These are phyloP conservation scores for Turritopsis dohrnii DNA, from an alignment of 30 jellyfish, hydroid and myxozoan genomes.

Conservation along the genomic window DNA sequence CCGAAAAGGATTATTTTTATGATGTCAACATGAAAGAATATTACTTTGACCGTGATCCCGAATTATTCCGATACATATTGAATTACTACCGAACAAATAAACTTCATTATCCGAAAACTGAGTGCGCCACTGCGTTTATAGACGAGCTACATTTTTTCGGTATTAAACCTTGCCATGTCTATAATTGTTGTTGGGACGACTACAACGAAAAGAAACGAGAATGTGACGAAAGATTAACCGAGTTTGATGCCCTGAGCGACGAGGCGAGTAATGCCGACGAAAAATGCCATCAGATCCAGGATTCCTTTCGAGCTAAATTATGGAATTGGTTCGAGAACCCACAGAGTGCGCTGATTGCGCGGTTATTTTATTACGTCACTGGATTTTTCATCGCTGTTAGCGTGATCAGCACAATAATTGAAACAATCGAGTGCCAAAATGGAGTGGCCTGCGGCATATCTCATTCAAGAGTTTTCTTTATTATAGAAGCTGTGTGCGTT, in stretches of 20 bases:
- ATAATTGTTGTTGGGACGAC: conserved; percentile 77
- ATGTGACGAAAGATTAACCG: conserved; percentile 56
- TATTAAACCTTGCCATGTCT: conserved; percentile 50
- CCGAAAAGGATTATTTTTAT: conserved; percentile 72
- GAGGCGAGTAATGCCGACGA: not conserved
- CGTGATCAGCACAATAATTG: conserved; percentile 69
- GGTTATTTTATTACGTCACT: conserved; percentile 67
- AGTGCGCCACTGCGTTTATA: conserved; percentile 76
- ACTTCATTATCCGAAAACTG: conserved; percentile 77
- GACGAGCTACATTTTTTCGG: conserved; percentile 85
- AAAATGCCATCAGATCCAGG: conserved; percentile 24
- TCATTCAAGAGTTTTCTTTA: conserved; percentile 52
- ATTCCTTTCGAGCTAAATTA: conserved; percentile 58
- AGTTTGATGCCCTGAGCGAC: conserved; percentile 40
- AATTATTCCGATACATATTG: conserved; percentile 64
- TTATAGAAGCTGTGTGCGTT: conserved; percentile 75
- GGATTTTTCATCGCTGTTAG: conserved; percentile 91
- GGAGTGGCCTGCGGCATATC: conserved; percentile 72
- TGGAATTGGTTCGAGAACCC: conserved; percentile 89
- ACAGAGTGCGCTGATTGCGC: conserved; percentile 61
- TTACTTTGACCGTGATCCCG: conserved; percentile 94
- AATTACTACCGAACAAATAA: conserved; percentile 82
- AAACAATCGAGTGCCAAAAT: conserved; percentile 72
- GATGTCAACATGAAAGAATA: conserved; percentile 62
- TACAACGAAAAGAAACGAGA: conserved; percentile 61